Conservation (phyloP, 2,113 vertebrate species). For the Nycticebus coucang region DNA sequence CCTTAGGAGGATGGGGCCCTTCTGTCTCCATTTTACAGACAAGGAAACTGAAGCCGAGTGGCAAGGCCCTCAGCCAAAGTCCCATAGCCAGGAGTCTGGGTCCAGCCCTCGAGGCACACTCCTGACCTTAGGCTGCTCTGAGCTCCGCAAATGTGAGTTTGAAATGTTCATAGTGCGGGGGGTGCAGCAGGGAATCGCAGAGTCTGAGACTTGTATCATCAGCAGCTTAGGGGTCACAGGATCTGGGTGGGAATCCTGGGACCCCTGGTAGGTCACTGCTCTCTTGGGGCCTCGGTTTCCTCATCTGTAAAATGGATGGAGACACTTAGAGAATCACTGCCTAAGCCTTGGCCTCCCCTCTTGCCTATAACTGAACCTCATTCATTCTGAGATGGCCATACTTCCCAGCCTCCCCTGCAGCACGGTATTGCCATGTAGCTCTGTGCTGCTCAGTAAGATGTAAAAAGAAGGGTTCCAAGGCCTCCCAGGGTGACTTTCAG, state of each 20-base stretch:
- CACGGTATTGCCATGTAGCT: background rate
- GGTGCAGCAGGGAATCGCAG: background rate
- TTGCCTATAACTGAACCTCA: background rate
- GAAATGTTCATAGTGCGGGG: background rate
- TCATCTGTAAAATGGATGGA: constrained; percentile 74
- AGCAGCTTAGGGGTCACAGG: background rate
- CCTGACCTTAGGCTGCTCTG: background rate
- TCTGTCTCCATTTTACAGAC: background rate
- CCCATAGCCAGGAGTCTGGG: background rate
- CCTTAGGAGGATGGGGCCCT: background rate
- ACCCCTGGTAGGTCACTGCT: constrained; percentile 49
- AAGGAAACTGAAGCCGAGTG: constrained; percentile 18
- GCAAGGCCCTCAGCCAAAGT: background rate
- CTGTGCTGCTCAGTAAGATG: background rate
- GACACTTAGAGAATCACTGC: constrained; percentile 42
- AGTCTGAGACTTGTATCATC: background rate
- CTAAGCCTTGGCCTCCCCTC: background rate
- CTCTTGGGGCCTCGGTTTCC: constrained; percentile 55
- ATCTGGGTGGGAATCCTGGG: constrained; percentile 22
- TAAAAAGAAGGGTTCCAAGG: background rate
- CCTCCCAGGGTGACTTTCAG: background rate
- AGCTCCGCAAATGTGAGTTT: background rate
- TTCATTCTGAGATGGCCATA: background rate
- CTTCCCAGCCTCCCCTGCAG: background rate
- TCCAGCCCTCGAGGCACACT: background rate